A percentile compares a stretch with the other conserved stretches of the same genome.
Evolutionary conservation across 2,113 vertebrate species (phyloP).

Genomic region (Cyprinodon brontotheroides): DNA sequence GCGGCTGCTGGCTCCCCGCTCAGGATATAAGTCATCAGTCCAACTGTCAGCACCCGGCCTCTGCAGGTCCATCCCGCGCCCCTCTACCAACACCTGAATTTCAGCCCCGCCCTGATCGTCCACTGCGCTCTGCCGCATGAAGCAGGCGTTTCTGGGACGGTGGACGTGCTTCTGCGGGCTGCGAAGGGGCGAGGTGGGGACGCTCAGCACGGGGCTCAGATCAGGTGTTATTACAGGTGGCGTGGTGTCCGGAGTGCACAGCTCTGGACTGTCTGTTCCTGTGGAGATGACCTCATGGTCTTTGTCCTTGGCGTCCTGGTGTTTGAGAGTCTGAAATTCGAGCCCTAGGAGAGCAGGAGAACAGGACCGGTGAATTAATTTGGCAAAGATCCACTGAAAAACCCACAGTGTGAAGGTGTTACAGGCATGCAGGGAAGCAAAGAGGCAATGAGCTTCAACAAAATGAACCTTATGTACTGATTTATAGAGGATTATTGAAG

Average conservation of each 20-base stretch:
- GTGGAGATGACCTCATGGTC: constrained; percentile 92
- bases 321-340: constrained; percentile 91
- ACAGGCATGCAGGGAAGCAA: constrained; percentile 32
- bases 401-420: constrained; percentile 17
- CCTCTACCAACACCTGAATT: constrained; percentile 95
- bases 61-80: constrained; percentile 75
- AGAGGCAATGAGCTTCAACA: constrained; percentile 13
- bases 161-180: constrained; percentile 78
- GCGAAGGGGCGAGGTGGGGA: constrained; percentile 85
- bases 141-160: constrained; percentile 87
- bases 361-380: constrained; percentile 41
- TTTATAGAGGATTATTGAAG: neutral
- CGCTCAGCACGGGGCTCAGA: constrained; percentile 90
- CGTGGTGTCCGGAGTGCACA: constrained; percentile 95
- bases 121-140: constrained; percentile 89
- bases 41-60: constrained; percentile 85
- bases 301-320: constrained; percentile 86
- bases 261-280: constrained; percentile 92
- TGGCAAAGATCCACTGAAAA: constrained; percentile 32
- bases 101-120: constrained; percentile 89
- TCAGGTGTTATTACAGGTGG: constrained; percentile 91
- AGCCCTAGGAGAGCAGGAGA: constrained; percentile 81
- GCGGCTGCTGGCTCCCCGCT: constrained; percentile 79
- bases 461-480: constrained; percentile 14
- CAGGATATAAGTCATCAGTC: constrained; percentile 84